These are phyloP conservation scores for Strigamia transsilvanica DNA, from an alignment of 2,888 invertebrate species.

Conservation along the genomic window DNA sequence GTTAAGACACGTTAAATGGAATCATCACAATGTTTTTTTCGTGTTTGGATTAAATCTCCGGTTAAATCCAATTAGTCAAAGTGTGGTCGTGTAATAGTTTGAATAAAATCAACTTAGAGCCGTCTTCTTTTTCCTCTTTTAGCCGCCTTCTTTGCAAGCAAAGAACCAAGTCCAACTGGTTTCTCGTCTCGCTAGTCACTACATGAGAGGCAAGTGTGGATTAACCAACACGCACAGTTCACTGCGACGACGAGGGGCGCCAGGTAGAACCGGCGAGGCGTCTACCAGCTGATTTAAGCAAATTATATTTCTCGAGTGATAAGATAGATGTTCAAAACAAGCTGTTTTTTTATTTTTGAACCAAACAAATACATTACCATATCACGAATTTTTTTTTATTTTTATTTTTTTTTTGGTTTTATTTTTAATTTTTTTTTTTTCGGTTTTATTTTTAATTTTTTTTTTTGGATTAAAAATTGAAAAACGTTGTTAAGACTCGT, in stretches of 20 bases:
- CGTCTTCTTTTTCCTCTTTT: not conserved
- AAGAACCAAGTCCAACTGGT: conserved; percentile 15
- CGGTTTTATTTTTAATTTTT: not conserved
- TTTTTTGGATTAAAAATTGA: not conserved
- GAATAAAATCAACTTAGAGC: not conserved
- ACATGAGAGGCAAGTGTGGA: conserved; percentile 27
- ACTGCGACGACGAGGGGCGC: not conserved
- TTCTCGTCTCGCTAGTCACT: conserved; percentile 27
- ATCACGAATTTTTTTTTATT: not conserved
- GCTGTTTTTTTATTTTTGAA: not conserved
- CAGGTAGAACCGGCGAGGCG: not conserved
- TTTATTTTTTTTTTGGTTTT: not conserved
- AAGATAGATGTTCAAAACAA: not conserved
- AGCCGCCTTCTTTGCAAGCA: not conserved
- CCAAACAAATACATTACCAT: not conserved
- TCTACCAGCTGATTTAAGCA: conserved; percentile 12
- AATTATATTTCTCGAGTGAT: not conserved
- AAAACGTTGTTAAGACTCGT: not conserved
- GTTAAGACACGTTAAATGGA: not conserved
- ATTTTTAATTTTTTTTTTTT: no score
- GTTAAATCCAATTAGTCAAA: conserved; percentile 21
- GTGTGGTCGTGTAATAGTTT: not conserved
- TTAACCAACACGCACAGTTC: conserved; percentile 12
- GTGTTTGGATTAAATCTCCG: not conserved
- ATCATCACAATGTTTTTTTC: not conserved